Percentiles rank a stretch among this genome's conserved stretches.
These are phyloP conservation scores for Helicolenus hilgendorfi DNA, from an alignment of 2,797 vertebrate genomes.

Conservation along the genomic window DNA sequence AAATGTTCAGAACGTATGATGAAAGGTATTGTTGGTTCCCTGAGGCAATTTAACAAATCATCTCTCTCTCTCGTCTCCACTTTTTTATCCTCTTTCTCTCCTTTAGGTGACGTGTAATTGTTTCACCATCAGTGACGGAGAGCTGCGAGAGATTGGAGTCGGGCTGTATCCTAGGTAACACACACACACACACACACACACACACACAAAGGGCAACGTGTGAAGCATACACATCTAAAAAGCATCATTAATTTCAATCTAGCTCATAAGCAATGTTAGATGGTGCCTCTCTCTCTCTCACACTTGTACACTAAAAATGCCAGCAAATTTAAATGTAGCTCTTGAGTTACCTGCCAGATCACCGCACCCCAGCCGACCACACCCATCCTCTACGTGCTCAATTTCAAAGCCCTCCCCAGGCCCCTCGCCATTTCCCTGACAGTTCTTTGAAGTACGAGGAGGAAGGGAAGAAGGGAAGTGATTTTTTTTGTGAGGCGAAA, in stretches of 20 bases:
- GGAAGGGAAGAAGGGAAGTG: constrained; percentile 20
- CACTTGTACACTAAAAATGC: constrained; percentile 11
- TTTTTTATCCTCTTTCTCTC: constrained; percentile 22
- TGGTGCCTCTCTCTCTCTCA: neutral
- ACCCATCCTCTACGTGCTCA: constrained; percentile 10
- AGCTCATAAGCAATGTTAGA: constrained; percentile 35
- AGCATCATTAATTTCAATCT: constrained; percentile 59
- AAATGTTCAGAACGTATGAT: constrained; percentile 42
- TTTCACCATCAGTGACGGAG: constrained; percentile 97
- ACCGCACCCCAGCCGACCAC: constrained; percentile 4
- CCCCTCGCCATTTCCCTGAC: constrained; percentile 48
- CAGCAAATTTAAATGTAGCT: constrained; percentile 47
- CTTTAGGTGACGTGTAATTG: constrained; percentile 96
- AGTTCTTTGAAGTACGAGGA: constrained; percentile 63
- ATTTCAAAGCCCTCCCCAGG: constrained; percentile 20
- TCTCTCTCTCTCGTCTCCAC: constrained; percentile 32
- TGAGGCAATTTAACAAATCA: constrained; percentile 48
- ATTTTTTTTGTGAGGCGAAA: constrained; percentile 40
- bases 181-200: constrained; percentile 25
- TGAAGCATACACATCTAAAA: constrained; percentile 30
- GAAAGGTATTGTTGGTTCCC: constrained; percentile 38
- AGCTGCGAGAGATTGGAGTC: constrained; percentile 96
- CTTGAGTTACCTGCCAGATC: constrained; percentile 44
- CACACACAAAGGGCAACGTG: constrained; percentile 14
- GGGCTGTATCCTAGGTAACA: constrained; percentile 97